Evolutionary conservation across 2,888 invertebrate species (phyloP).

Genomic region (Allophyes oxyacanthae): DNA sequence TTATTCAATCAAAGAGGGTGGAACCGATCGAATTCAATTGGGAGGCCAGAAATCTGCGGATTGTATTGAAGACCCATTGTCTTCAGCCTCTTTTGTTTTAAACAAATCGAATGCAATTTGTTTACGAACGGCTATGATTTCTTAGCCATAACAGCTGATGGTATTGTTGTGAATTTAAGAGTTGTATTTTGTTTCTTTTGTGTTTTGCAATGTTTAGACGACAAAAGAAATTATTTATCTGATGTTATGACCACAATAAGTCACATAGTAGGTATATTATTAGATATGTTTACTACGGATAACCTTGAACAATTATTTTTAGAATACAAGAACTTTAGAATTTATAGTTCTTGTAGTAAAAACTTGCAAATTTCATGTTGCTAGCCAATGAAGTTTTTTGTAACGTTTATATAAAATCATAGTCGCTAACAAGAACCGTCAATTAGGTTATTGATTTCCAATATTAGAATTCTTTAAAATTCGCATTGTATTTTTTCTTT

Average conservation of each 20-base stretch:
- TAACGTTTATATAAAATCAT: too few relatives aligned
- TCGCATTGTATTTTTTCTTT: too few relatives aligned
- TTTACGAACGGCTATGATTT: slow-evolving; percentile 56
- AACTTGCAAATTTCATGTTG: too few relatives aligned
- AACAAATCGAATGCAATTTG: slow-evolving; percentile 66
- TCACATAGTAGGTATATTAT: too few relatives aligned
- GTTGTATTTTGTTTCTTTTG: slow-evolving; percentile 18
- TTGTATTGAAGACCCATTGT: slow-evolving; percentile 59
- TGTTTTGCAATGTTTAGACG: slow-evolving; percentile 19
- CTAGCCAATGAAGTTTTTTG: too few relatives aligned
- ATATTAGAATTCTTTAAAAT: too few relatives aligned
- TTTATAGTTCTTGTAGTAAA: too few relatives aligned
- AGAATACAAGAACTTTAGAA: too few relatives aligned
- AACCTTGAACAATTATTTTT: background rate
- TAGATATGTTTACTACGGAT: background rate
- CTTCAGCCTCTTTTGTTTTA: slow-evolving; percentile 59
- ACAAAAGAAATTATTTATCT: background rate
- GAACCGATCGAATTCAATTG: slow-evolving; percentile 67
- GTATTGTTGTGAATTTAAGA: slow-evolving; percentile 37
- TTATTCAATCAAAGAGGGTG: slow-evolving; percentile 51
- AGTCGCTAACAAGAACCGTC: too few relatives aligned
- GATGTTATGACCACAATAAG: too few relatives aligned
- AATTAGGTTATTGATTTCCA: too few relatives aligned
- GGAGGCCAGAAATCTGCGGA: slow-evolving; percentile 57
- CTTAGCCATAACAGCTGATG: slow-evolving; percentile 37